Evolutionary conservation across 2,888 invertebrate species (phyloP), one percentile per base, ranked within the genome.

Genomic region (Drosophila borealis): DNA sequence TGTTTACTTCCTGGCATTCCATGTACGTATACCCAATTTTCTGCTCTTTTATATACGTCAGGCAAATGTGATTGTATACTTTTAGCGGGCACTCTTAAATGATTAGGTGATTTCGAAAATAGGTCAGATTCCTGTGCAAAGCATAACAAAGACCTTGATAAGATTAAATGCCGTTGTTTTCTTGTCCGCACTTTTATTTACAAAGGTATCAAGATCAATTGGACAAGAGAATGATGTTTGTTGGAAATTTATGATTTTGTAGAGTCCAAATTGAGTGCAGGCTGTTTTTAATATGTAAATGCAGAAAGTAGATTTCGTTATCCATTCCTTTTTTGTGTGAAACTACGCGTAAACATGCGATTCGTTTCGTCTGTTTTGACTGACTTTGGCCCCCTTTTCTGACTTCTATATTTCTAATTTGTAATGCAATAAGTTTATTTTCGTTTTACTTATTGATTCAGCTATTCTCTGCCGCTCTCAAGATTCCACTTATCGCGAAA

Each of bases 381-480:
- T 72, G 81, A 78, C 81, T 83, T 87, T 82, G 81, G 70, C 87
- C 78, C 45, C 17, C 42, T 19, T 53, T 17, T 21, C 17, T 25
- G 49, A 39, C 42, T 45, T 13, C 48, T 55, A 25, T n/a, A 29
- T 41, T 25, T 14, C 64, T 61, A 50, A 51, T 57, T 76, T 50
- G 45, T 45, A 69, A 41, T 66, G 62, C 74, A 74, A 80, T 81
- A 78, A 70, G 84, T 67, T 56, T 45, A 60, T 63, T 59, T 54
- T 56, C 44, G 59, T 45, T 42, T 33, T 66, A 63, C 74, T 62
- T 72, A 75, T 73, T 81, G 70, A 67, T 59, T 68, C 49, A 25
- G 13, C 53, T 51, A 49, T 25, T 55, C 44, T 60, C 61, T 46
- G 60, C 25, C 42, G 17, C 34, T 25, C 25, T 44, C 11, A 11